phyloP scores from a whole-genome alignment of 2,888 invertebrate species.

The Hypomecis punctinalis region DNA sequence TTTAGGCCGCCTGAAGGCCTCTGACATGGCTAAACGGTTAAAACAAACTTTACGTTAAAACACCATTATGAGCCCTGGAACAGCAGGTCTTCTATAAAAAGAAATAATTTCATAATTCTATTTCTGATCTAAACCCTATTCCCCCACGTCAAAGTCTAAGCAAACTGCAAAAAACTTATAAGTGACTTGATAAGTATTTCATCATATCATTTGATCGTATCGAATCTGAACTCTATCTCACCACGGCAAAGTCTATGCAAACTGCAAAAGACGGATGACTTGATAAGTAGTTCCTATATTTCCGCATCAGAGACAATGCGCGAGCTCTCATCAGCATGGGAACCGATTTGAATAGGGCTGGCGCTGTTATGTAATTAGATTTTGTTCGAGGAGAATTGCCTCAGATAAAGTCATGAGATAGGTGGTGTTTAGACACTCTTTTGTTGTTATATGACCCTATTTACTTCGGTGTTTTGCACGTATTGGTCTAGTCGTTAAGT shows the following conservation, averaged over 20 bases:
- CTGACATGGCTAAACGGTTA: no score
- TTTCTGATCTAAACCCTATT: background rate
- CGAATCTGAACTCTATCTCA: slow-evolving; percentile 27
- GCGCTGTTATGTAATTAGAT: slow-evolving; percentile 42
- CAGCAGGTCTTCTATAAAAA: no score
- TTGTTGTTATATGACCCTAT: background rate
- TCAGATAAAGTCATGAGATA: slow-evolving; percentile 14
- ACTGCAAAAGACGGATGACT: slow-evolving; percentile 30
- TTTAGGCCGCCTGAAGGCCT: no score
- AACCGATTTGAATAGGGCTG: slow-evolving; percentile 62
- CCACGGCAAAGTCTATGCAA: slow-evolving; percentile 20
- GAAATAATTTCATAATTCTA: no score
- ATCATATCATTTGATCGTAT: background rate
- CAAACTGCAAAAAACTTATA: background rate
- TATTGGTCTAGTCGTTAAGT: no score
- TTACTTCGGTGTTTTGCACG: background rate
- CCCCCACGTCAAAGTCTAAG: slow-evolving; percentile 1
- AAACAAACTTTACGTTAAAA: no score
- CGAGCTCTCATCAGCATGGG: slow-evolving; percentile 73
- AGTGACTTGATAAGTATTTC: background rate
- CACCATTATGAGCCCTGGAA: no score
- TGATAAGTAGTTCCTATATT: slow-evolving; percentile 42
- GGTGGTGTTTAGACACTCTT: slow-evolving; percentile 1
- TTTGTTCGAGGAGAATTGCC: slow-evolving; percentile 33
- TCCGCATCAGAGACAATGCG: slow-evolving; percentile 74